phyloP scores from a whole-genome alignment of 2,113 vertebrate species.

The Charadrius vociferus region DNA sequence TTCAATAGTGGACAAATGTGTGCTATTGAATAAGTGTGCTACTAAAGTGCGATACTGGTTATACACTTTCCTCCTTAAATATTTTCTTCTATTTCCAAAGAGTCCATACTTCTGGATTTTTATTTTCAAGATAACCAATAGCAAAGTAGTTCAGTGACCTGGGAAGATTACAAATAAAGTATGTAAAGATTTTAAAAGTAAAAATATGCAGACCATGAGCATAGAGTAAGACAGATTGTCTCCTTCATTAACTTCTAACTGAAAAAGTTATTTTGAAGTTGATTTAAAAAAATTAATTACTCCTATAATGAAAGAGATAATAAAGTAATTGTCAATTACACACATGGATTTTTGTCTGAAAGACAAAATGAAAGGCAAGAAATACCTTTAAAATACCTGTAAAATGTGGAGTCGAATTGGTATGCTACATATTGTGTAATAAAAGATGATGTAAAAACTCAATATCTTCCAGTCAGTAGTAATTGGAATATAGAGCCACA shows the following conservation, averaged over 20 bases:
- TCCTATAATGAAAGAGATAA: background rate
- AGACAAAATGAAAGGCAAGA: background rate
- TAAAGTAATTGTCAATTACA: background rate
- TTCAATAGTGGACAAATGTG: background rate
- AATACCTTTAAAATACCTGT: background rate
- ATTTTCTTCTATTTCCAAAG: background rate
- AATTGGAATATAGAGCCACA: background rate
- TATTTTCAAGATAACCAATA: background rate
- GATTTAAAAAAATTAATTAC: background rate
- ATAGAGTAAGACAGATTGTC: background rate
- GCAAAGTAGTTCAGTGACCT: background rate
- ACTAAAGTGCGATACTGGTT: background rate
- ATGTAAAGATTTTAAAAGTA: background rate
- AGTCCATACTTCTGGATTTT: background rate
- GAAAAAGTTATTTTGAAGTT: background rate
- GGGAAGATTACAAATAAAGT: background rate
- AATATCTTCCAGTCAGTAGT: background rate
- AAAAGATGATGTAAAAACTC: background rate
- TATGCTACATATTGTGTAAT: background rate
- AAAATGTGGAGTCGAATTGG: background rate
- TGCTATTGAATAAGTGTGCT: background rate
- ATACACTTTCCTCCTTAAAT: background rate
- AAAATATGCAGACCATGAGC: background rate
- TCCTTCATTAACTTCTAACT: background rate
- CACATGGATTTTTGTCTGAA: background rate